Conservation (phyloP, 1,140 invertebrate genomes). For the Musca vetustissima region DNA sequence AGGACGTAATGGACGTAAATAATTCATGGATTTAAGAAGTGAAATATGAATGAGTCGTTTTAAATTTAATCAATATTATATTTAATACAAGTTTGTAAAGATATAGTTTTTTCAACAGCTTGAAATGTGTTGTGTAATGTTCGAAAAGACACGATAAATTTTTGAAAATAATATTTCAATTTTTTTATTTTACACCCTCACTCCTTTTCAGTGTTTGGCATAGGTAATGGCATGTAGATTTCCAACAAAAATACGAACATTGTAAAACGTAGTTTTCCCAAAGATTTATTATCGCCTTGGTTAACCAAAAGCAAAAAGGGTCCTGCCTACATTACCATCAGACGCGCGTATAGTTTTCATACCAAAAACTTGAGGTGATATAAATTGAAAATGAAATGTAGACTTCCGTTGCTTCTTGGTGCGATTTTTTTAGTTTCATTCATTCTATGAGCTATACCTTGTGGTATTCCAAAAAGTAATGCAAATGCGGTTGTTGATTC, state of each 20-base stretch:
- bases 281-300: constrained; percentile 17
- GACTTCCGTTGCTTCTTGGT: no score
- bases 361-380: constrained; percentile 8
- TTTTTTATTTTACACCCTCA: not conserved
- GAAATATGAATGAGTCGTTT: no score
- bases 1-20: no score
- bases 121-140: no score
- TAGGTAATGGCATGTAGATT: not conserved
- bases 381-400: constrained; percentile 17
- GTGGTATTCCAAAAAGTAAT: constrained; percentile 6
- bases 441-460: not conserved
- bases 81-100: no score
- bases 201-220: not conserved
- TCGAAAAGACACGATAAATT: no score
- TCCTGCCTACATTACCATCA: not conserved
- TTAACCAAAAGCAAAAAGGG: constrained; percentile 14
- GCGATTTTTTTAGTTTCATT: no score
- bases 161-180: no score
- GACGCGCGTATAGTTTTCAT: not conserved
- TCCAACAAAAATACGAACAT: not conserved
- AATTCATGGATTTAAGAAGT: no score
- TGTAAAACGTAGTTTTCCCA: constrained; percentile 1
- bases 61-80: no score
- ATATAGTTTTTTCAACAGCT: no score
- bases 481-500: no score